Conservation (phyloP, 2,888 invertebrate genomes). For the Hedychridium roseum region DNA sequence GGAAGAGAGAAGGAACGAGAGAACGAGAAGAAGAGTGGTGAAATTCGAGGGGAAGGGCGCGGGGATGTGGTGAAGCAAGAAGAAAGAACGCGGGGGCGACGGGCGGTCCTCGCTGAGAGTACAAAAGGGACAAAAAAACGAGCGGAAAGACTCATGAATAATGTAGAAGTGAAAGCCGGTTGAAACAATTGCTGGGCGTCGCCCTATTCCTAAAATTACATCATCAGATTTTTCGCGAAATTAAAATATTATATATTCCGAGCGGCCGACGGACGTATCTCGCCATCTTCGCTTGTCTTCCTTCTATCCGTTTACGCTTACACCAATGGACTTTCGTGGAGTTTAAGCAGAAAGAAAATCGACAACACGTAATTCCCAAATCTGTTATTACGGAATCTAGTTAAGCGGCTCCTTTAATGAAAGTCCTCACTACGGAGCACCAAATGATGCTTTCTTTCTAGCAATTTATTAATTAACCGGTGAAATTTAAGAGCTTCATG, state of each 20-base stretch:
- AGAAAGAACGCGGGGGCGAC: neutral
- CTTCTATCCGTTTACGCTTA: too few species aligned
- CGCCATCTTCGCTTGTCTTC: neutral
- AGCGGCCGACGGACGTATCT: constrained; percentile 18
- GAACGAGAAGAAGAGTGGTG: constrained; percentile 3
- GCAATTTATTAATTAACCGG: too few species aligned
- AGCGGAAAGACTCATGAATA: constrained; percentile 41
- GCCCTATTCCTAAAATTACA: constrained; percentile 47
- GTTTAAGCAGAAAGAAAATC: too few species aligned
- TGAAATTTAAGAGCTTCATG: too few species aligned
- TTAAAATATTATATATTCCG: constrained; percentile 45
- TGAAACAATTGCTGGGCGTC: constrained; percentile 49
- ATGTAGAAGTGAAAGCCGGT: constrained; percentile 44
- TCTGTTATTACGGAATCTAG: too few species aligned
- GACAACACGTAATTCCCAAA: too few species aligned
- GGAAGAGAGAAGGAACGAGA: neutral
- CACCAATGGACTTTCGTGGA: too few species aligned
- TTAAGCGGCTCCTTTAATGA: too few species aligned
- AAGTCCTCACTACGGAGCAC: too few species aligned
- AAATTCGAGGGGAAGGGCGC: constrained; percentile 1
- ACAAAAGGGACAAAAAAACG: constrained; percentile 22
- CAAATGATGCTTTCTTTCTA: too few species aligned
- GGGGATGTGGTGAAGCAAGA: neutral
- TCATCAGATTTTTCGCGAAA: constrained; percentile 46
- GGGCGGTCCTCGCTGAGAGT: constrained; percentile 18